Evolutionary conservation across 2,888 invertebrate species (phyloP).

Genomic region (Siphonodentalium dalli): DNA sequence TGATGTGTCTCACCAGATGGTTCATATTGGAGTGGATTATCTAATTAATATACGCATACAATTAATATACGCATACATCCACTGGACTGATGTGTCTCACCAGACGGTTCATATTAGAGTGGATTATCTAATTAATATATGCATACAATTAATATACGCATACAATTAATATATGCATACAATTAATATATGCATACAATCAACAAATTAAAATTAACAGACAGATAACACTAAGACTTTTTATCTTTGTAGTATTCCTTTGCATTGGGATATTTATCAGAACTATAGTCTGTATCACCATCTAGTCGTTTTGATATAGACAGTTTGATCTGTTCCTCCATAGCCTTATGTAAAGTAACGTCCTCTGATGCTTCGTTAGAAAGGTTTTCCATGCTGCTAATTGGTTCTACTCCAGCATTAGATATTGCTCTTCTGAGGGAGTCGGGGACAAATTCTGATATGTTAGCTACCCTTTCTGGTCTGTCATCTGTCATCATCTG

Average conservation of each 20-base stretch:
- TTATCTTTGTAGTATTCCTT: constrained; percentile 61
- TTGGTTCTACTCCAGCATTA: constrained; percentile 68
- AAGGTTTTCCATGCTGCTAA: constrained; percentile 67
- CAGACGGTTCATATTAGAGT: no score
- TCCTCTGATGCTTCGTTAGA: constrained; percentile 68
- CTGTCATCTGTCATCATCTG: constrained; percentile 57
- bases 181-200: no score
- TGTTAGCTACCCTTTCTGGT: constrained; percentile 43
- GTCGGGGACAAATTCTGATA: constrained; percentile 55
- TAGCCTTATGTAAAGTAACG: constrained; percentile 68
- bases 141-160: no score
- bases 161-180: no score
- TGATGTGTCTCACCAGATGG: no score
- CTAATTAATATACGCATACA: no score
- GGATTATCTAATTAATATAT: no score
- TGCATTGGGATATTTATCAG: constrained; percentile 61
- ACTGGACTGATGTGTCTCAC: no score
- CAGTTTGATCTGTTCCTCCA: constrained; percentile 68
- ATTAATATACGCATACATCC: no score
- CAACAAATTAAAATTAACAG: no score
- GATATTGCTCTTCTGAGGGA: constrained; percentile 67
- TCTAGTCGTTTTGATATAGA: constrained; percentile 67
- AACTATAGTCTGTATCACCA: constrained; percentile 65
- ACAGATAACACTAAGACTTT: no score
- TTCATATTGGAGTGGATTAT: no score